Evolutionary conservation across 1,140 invertebrate species (phyloP).

Genomic region (Diploscapter pachys): DNA sequence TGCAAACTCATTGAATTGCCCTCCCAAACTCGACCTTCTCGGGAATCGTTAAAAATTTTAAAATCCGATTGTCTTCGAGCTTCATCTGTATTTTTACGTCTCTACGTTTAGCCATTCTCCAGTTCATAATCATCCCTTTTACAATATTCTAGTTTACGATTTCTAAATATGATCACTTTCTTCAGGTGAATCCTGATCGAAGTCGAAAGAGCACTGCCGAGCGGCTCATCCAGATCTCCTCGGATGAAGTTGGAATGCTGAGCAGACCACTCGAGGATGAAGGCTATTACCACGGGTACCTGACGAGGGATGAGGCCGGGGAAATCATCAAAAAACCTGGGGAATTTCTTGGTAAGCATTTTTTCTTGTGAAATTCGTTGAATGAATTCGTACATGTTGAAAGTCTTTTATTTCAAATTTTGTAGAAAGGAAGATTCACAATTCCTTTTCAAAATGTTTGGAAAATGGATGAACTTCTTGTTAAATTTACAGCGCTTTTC

Average conservation of each 20-base stretch:
- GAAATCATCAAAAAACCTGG: conserved; percentile 15
- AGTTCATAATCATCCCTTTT: no score
- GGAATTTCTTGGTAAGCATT: conserved; percentile 17
- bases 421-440: not conserved
- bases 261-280: conserved; percentile 23
- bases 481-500: conserved; percentile 10
- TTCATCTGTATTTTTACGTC: no score
- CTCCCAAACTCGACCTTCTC: no score
- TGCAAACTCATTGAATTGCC: no score
- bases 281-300: conserved; percentile 29
- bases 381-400: not conserved
- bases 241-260: conserved; percentile 5
- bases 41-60: no score
- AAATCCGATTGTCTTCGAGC: no score
- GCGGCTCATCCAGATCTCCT: conserved; percentile 1
- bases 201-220: no score
- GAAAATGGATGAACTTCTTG: not conserved
- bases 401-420: not conserved
- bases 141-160: no score
- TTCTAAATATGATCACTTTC: no score
- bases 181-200: no score
- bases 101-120: no score
- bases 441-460: not conserved
- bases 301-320: conserved; percentile 19
- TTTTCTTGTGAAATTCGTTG: conserved; percentile 2